phyloP scores from a whole-genome alignment of 2,797 vertebrate species.

The Pipistrellus pipistrellus region DNA sequence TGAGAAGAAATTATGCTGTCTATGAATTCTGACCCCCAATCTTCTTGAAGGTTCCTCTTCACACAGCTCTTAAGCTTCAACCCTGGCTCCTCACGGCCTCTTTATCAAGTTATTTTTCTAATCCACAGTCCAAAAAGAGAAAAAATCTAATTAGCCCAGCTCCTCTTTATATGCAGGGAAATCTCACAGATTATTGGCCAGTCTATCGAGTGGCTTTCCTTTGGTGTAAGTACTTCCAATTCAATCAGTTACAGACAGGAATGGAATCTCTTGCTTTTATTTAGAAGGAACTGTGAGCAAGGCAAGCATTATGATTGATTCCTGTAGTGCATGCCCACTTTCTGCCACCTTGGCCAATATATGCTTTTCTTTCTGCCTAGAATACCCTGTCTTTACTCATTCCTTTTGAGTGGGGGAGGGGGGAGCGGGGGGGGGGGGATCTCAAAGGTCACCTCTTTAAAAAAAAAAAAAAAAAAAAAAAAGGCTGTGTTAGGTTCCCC shows the following conservation, averaged over 20 bases:
- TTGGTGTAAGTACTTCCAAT: neutral
- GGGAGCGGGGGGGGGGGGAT: too few species aligned
- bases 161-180: neutral
- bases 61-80: neutral
- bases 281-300: neutral
- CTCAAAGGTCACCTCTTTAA: neutral
- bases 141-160: neutral
- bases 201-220: neutral
- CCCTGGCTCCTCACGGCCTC: neutral
- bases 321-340: neutral
- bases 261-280: neutral
- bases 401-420: too few species aligned
- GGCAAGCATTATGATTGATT: neutral
- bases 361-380: neutral
- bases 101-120: neutral
- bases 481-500: neutral
- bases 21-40: neutral
- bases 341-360: neutral
- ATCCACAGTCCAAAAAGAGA: neutral
- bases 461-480: neutral
- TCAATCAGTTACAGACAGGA: neutral
- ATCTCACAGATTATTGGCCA: neutral
- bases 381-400: neutral
- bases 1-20: slow-evolving; percentile 44
- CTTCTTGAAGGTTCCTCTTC: neutral